Conservation (phyloP, 2,888 invertebrate species). For the Cinara cedri region DNA sequence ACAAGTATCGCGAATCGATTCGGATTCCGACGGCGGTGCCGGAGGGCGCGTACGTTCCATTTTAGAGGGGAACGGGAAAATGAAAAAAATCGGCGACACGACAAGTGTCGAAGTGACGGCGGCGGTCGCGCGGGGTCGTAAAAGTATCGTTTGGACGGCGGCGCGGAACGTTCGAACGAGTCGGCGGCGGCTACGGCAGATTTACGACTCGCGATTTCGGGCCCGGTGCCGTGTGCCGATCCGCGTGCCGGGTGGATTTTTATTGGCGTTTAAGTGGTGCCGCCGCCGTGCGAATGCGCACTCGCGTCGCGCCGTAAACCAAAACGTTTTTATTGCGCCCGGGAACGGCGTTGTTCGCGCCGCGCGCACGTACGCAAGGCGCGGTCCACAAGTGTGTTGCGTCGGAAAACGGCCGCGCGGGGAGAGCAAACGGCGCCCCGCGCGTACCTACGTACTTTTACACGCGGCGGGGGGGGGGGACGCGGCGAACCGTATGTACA, state of each 20-base stretch:
- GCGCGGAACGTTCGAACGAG: background rate
- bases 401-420: background rate
- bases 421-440: background rate
- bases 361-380: background rate
- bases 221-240: constrained; percentile 6
- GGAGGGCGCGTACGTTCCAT: no score
- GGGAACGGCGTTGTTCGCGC: no score
- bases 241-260: constrained; percentile 26
- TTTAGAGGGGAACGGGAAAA: background rate
- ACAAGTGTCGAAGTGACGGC: no score
- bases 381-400: constrained; percentile 29
- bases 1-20: background rate
- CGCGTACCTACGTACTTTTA: no score
- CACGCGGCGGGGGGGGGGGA: no score
- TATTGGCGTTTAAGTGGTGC: constrained; percentile 36
- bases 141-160: no score
- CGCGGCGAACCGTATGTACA: background rate
- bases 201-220: constrained; percentile 12
- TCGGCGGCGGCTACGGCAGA: no score
- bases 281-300: no score
- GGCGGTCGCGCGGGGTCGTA: background rate
- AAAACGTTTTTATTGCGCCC: constrained; percentile 38
- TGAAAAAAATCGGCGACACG: background rate
- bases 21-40: background rate
- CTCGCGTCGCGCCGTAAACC: background rate